These are phyloP conservation scores for Galbula dea DNA, from an alignment of 2,113 vertebrate species.

Conservation along the genomic window DNA sequence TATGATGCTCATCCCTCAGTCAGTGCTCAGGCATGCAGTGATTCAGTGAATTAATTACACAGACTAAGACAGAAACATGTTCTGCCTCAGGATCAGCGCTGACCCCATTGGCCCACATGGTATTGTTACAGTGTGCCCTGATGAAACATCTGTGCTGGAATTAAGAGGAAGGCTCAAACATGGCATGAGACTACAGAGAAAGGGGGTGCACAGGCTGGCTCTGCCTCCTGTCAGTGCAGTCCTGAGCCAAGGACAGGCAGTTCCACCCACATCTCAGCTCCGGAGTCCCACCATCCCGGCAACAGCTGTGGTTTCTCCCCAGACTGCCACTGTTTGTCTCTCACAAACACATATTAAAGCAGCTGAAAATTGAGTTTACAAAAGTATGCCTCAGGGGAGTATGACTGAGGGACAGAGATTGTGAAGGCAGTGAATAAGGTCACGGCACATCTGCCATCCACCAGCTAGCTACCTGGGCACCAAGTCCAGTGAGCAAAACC, in stretches of 20 bases:
- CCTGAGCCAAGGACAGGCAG: background rate
- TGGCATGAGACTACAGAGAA: background rate
- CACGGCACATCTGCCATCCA: accelerated
- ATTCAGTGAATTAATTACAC: background rate
- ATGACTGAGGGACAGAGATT: background rate
- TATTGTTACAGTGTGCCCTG: background rate
- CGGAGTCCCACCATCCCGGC: accelerated
- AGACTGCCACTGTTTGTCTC: background rate
- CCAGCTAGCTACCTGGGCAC: background rate
- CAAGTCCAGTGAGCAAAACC: background rate
- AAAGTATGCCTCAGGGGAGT: background rate
- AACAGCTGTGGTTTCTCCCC: background rate
- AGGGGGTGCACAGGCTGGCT: background rate
- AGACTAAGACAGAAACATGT: background rate
- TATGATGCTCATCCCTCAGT: background rate
- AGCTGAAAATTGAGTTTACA: background rate
- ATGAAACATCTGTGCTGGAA: background rate
- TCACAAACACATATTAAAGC: background rate
- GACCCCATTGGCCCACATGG: background rate
- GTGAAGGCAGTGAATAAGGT: background rate
- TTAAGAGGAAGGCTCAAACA: background rate
- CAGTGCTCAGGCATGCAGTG: background rate
- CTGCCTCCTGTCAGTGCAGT: background rate
- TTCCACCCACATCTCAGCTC: background rate
- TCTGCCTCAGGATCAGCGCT: background rate